Conservation (phyloP, 1,140 invertebrate genomes). For the Streblospio benedicti region DNA sequence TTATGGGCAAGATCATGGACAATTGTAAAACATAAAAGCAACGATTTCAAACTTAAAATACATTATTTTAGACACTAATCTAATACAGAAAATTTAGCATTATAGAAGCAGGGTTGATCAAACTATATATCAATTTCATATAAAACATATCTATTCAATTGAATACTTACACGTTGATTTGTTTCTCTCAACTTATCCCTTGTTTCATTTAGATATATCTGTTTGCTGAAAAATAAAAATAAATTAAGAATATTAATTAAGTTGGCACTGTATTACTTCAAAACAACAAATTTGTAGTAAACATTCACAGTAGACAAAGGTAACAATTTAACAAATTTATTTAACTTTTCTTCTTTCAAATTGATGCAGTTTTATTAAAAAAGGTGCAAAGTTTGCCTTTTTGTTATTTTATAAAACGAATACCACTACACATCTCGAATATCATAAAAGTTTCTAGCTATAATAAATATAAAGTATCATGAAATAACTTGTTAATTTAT, state of each 20-base stretch:
- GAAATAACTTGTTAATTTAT: neutral
- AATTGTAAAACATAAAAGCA: too few species aligned
- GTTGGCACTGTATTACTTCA: too few species aligned
- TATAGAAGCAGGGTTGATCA: too few species aligned
- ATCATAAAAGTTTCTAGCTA: neutral
- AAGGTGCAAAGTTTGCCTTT: neutral
- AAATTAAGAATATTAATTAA: conserved; percentile 13
- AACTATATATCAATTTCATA: too few species aligned
- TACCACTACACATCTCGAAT: neutral
- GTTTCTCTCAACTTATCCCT: conserved; percentile 40
- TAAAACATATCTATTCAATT: too few species aligned
- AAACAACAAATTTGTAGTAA: neutral
- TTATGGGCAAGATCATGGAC: too few species aligned
- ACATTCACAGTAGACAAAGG: too few species aligned
- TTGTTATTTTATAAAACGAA: neutral
- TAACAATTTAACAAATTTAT: too few species aligned
- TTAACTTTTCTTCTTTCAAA: neutral
- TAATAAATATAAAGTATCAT: neutral
- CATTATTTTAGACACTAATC: conserved; percentile 1
- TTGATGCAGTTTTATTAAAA: neutral
- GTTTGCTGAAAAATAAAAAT: conserved; percentile 28
- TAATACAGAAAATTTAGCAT: neutral
- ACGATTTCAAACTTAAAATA: too few species aligned
- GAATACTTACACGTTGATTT: conserved; percentile 36
- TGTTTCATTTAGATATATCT: conserved; percentile 44